Conservation (phyloP, 2,113 vertebrate species). For the Microtus montanus region DNA sequence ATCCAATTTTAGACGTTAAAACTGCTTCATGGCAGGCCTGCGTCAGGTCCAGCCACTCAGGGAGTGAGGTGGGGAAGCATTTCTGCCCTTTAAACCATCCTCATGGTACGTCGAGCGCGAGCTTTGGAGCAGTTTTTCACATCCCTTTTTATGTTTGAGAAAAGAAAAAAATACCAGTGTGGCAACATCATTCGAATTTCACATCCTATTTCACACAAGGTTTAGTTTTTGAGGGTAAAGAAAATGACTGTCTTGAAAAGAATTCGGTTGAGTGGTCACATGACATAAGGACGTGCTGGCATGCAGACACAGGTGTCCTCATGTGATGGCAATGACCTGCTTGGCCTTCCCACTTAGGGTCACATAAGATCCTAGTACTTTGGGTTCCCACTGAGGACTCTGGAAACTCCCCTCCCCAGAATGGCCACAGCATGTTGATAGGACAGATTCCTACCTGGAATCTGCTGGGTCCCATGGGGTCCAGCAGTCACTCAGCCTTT, state of each 20-base stretch:
- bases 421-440: not conserved
- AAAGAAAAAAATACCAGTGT: conserved; percentile 47
- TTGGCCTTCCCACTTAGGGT: not conserved
- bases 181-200: conserved; percentile 69
- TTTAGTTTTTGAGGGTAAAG: conserved; percentile 19
- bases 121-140: conserved; percentile 53
- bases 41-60: not conserved
- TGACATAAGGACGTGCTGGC: not conserved
- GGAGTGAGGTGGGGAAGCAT: not conserved
- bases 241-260: not conserved
- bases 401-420: not conserved
- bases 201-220: conserved; percentile 72
- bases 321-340: no score
- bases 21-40: not conserved
- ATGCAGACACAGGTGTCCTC: not conserved
- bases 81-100: conserved; percentile 36
- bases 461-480: not conserved
- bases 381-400: not conserved
- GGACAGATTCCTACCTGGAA: not conserved
- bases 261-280: not conserved
- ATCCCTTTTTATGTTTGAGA: conserved; percentile 71
- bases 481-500: not conserved
- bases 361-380: not conserved
- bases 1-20: conserved; percentile 3
- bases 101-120: not conserved